phyloP scores from a whole-genome alignment of 2,797 vertebrate species.

The Poeciliopsis turneri region DNA sequence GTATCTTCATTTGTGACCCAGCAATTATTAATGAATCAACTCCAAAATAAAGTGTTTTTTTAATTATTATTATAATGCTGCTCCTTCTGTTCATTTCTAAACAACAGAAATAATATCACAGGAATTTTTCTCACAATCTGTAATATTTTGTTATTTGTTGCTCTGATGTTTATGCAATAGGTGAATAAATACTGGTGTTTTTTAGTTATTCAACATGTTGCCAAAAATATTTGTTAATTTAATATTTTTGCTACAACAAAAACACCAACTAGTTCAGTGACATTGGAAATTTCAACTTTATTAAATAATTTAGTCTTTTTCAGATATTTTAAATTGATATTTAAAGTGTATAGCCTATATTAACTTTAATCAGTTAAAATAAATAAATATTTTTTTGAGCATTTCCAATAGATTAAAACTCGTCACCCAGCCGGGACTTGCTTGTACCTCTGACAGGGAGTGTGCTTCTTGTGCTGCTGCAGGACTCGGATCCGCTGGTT shows the following conservation, averaged over 20 bases:
- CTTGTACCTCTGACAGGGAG: conserved; percentile 91
- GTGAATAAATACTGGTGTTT: neutral
- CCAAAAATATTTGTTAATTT: neutral
- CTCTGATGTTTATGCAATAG: neutral
- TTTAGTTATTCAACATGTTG: neutral
- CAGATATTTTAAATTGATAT: neutral
- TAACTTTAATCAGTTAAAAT: neutral
- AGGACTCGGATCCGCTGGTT: conserved; percentile 86
- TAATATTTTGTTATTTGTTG: neutral
- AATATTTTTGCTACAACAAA: neutral
- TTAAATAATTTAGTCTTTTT: neutral
- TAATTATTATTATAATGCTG: neutral
- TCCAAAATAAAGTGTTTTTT: neutral
- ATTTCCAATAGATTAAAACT: neutral
- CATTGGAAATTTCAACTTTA: neutral
- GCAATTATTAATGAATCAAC: neutral
- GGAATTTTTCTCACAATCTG: neutral
- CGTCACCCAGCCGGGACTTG: too few relatives aligned
- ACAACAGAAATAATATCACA: neutral
- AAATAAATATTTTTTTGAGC: neutral
- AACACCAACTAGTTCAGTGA: neutral
- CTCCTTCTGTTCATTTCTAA: neutral
- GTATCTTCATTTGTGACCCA: neutral
- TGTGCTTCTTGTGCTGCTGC: conserved; percentile 90
- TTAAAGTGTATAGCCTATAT: neutral